Evolutionary conservation across 2,113 vertebrate species (phyloP), one percentile per base, ranked within the genome.

Genomic region (Phalacrocorax carbo): DNA sequence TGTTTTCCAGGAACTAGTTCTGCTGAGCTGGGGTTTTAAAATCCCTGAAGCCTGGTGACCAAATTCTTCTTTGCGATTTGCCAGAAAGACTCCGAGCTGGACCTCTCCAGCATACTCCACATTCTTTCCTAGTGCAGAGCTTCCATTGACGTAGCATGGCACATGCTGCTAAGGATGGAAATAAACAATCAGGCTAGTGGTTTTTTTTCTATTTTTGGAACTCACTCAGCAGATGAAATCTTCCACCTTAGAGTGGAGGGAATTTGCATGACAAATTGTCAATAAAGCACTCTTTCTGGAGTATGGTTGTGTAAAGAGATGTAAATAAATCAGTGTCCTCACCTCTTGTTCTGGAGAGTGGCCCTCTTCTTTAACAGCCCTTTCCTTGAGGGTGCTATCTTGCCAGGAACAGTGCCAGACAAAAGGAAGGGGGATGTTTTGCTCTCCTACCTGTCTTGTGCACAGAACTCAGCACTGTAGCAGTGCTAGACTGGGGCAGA

Each of bases 161-260:
- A 40, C 90, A 79, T 80, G 72, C 85, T 93, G 52, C 91, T 96
- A 44, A 65, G 64, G 75, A 70, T 96, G 94, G 91, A 97, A 96
- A 91, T 91, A 96, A 96, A 90, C 93, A 87, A 94, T 91, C 89
- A 78, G 64, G 51, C 66, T 0, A 80, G 49, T 60, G 71, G 4
- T 1, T 15, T 94, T 95, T 86, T 86, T 91, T 75, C 96, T 96
- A 94, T 93, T 97, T 96, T 96, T 93, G 93, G 93, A 96, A 86
- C 68, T 84, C 49, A 15, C 36, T 93, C 55, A 68, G 91, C 86
- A 83, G 79, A 90, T 86, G 11, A 93, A 88, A 86, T 73, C 62
- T 88, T 85, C 26, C 42, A 86, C 91, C 71, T 94, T 95, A 40
- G 30, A 70, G 84, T 80, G 51, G 66, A 76, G 78, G n/a, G 51